Conservation (phyloP, 2,888 invertebrate species). For the Bugulina stolonifera region DNA sequence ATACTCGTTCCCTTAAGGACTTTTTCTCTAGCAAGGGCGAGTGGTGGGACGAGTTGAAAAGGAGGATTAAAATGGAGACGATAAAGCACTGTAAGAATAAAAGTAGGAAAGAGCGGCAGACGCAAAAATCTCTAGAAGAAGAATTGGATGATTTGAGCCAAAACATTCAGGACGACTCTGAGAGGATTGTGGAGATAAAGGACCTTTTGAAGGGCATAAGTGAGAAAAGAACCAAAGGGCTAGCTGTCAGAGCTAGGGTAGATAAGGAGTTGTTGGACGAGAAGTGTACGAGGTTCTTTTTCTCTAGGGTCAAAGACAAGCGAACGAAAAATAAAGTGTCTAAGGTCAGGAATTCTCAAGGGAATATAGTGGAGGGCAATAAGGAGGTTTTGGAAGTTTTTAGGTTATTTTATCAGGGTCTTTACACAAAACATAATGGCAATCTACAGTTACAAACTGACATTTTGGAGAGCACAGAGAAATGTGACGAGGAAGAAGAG, state of each 20-base stretch:
- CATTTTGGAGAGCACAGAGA: background rate
- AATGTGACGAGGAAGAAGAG: background rate
- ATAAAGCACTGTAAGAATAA: background rate
- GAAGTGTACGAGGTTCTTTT: background rate
- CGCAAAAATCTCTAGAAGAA: no score
- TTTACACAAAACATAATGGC: no score
- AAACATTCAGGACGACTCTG: background rate
- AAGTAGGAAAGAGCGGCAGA: background rate
- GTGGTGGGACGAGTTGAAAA: conserved; percentile 1
- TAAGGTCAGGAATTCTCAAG: background rate
- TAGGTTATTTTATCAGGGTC: no score
- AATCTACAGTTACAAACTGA: background rate
- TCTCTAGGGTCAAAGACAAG: background rate
- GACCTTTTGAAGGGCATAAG: no score
- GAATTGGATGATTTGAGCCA: no score
- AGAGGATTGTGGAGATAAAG: background rate
- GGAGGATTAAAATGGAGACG: background rate
- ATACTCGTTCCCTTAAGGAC: background rate
- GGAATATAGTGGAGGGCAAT: background rate
- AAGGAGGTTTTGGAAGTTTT: background rate
- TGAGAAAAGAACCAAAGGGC: no score
- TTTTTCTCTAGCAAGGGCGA: background rate
- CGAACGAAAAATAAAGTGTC: background rate
- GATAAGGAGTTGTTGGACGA: background rate
- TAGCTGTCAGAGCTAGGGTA: background rate